Percentiles rank a stretch among this genome's conserved stretches.
These are phyloP conservation scores for Mesorhabditis sp. DNA, from an alignment of 2,888 invertebrate species.

Conservation along the genomic window DNA sequence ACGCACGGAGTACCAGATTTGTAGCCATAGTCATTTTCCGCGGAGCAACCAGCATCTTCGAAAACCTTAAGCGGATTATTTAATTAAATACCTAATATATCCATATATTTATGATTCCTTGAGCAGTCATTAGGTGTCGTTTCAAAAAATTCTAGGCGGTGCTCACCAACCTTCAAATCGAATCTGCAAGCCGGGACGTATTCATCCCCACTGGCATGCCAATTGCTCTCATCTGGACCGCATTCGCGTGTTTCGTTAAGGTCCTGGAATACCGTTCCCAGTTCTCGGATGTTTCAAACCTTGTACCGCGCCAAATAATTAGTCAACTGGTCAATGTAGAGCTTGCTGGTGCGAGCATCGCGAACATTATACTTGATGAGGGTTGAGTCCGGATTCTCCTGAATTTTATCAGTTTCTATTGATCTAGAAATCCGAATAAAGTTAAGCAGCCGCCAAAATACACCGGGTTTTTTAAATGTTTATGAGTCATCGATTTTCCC, in stretches of 20 bases:
- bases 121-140: too few species aligned
- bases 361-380: constrained; percentile 83
- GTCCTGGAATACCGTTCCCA: background rate
- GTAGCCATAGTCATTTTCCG: constrained; percentile 73
- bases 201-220: constrained; percentile 3
- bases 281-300: background rate
- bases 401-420: constrained; percentile 49
- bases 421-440: background rate
- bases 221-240: constrained; percentile 29
- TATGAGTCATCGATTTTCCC: background rate
- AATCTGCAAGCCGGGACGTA: background rate
- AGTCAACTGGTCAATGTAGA: constrained; percentile 40
- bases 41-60: constrained; percentile 36
- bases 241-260: constrained; percentile 45
- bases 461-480: background rate
- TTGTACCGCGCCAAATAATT: constrained; percentile 36
- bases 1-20: constrained; percentile 82
- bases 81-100: too few species aligned
- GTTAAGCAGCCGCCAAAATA: background rate
- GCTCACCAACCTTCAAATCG: background rate
- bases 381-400: constrained; percentile 87
- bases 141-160: background rate
- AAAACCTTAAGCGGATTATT: constrained; percentile 22
- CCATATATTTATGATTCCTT: too few species aligned
- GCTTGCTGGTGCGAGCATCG: constrained; percentile 19